Evolutionary conservation across 2,888 invertebrate genomes (phyloP).

Genomic region (Ypsolopha scabrella): DNA sequence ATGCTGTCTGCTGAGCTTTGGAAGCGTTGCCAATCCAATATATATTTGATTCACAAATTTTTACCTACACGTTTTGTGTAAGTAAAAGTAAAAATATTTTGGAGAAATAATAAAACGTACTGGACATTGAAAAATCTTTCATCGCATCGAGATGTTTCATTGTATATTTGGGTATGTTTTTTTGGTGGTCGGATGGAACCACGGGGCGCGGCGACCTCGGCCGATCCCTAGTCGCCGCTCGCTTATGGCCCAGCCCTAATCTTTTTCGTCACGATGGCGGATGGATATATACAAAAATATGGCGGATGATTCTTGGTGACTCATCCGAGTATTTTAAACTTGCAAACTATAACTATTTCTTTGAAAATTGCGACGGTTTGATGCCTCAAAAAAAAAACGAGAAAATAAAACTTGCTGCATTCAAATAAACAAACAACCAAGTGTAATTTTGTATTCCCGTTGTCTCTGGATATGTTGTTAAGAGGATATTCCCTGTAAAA

Average conservation of each 20-base stretch:
- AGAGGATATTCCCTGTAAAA: no score
- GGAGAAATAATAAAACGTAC: conserved; percentile 47
- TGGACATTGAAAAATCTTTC: conserved; percentile 61
- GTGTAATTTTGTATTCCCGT: no score
- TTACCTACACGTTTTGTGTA: no score
- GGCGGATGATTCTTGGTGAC: conserved; percentile 26
- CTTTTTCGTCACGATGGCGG: conserved; percentile 45
- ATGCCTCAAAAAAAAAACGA: no score
- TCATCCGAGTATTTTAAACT: no score
- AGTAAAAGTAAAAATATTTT: no score
- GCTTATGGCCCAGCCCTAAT: conserved; percentile 67
- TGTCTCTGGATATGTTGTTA: no score
- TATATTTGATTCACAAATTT: conserved; percentile 34
- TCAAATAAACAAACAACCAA: no score
- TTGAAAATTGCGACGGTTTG: no score
- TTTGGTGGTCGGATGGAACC: conserved; percentile 33
- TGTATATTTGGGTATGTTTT: conserved; percentile 31
- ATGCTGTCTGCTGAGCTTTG: conserved; percentile 7
- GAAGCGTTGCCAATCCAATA: conserved; percentile 32
- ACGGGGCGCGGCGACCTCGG: conserved; percentile 46
- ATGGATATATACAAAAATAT: conserved; percentile 35
- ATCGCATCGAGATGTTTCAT: conserved; percentile 58
- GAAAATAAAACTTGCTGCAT: no score
- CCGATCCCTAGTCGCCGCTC: conserved; percentile 56
- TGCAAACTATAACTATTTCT: no score